Conservation (phyloP, 2,888 invertebrate genomes). For the Drosophila anomalata region DNA sequence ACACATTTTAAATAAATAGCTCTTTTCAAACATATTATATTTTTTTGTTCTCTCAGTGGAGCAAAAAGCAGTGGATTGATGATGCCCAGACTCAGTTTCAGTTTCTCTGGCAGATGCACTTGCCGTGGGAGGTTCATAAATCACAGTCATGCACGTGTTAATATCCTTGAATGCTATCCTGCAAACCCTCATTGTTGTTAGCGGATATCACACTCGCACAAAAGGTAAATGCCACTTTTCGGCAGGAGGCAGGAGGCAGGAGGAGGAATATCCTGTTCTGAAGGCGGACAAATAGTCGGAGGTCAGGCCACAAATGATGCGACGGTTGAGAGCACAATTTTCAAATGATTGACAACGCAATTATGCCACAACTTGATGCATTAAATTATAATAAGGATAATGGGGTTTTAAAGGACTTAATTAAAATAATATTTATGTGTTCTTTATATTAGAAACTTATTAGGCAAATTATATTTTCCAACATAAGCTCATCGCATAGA, state of each 20-base stretch:
- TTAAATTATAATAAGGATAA: not conserved
- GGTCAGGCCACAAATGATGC: conserved; percentile 34
- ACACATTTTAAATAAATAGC: not conserved
- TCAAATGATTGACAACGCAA: conserved; percentile 33
- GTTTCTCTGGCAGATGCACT: conserved; percentile 10
- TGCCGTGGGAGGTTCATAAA: conserved; percentile 62
- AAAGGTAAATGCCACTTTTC: conserved; percentile 12
- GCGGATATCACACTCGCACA: conserved; percentile 28
- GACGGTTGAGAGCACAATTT: conserved; percentile 11
- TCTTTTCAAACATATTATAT: not conserved
- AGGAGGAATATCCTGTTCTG: conserved; percentile 4
- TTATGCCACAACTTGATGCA: conserved; percentile 10
- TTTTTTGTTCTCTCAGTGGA: not conserved
- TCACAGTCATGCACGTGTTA: conserved; percentile 57
- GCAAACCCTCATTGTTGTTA: conserved; percentile 30
- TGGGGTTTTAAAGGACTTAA: not conserved
- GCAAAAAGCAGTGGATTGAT: conserved; percentile 40
- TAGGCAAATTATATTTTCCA: not conserved
- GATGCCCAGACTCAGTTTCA: conserved; percentile 50
- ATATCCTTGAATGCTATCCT: conserved; percentile 35
- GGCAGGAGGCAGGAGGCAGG: not conserved
- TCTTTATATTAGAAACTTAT: not conserved
- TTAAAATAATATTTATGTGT: not conserved
- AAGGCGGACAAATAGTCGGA: conserved; percentile 26
- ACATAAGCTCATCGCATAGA: conserved; percentile 61